Conservation (phyloP, 2,888 invertebrate genomes). For the Gryllus longicercus region DNA sequence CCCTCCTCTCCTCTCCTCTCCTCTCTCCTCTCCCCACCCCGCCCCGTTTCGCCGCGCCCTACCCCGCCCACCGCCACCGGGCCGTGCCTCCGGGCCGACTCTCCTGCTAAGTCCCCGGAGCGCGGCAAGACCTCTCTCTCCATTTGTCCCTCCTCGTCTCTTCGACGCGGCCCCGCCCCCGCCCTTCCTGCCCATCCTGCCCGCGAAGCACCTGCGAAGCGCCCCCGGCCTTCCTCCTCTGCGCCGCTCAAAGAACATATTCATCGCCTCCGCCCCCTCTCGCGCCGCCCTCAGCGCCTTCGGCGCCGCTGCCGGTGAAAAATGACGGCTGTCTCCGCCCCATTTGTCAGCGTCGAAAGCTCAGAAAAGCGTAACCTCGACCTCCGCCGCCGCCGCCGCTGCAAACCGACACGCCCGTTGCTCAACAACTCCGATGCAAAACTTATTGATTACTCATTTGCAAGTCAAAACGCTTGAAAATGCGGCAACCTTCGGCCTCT, state of each 20-base stretch:
- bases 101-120: too few species aligned
- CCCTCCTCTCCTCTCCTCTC: too few species aligned
- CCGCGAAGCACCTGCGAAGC: neutral
- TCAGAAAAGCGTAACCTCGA: neutral
- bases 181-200: neutral
- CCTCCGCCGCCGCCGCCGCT: neutral
- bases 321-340: constrained; percentile 8
- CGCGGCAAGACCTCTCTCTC: too few species aligned
- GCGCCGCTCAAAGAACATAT: constrained; percentile 2
- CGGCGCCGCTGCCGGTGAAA: neutral
- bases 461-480: constrained; percentile 30
- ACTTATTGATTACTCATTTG: constrained; percentile 32
- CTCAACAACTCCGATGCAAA: constrained; percentile 29
- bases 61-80: too few species aligned
- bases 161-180: neutral
- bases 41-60: too few species aligned
- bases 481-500: constrained; percentile 25
- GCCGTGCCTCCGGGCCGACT: too few species aligned
- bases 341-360: constrained; percentile 1
- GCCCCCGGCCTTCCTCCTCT: neutral
- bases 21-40: too few species aligned
- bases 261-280: neutral
- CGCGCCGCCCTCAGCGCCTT: too few species aligned
- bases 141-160: neutral
- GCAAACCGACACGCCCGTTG: constrained; percentile 26